Evolutionary conservation across 2,797 vertebrate species (phyloP).

Genomic region (Nannoperca obscura): DNA sequence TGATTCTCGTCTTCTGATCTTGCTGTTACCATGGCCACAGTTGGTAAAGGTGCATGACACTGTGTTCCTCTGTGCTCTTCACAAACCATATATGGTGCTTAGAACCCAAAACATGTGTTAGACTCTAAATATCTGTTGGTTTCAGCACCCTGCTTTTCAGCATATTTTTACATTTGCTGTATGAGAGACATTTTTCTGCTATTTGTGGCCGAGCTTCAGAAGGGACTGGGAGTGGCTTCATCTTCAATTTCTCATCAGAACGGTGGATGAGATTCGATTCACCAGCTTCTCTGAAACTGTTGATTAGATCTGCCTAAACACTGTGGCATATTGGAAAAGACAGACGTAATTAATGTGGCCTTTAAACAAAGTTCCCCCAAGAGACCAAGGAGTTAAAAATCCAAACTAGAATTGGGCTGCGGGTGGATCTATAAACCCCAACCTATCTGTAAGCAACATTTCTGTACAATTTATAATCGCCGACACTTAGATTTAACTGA

Average conservation of each 20-base stretch:
- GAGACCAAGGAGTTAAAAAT: slow-evolving; percentile 43
- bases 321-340: slow-evolving; percentile 62
- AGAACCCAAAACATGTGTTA: slow-evolving; percentile 24
- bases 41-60: slow-evolving; percentile 79
- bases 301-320: slow-evolving; percentile 62
- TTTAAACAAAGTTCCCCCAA: slow-evolving; percentile 55
- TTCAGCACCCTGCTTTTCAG: slow-evolving; percentile 15
- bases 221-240: slow-evolving; percentile 70
- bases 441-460: slow-evolving; percentile 6
- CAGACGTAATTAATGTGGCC: slow-evolving; percentile 64
- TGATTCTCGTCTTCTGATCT: slow-evolving; percentile 76
- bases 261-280: slow-evolving; percentile 51
- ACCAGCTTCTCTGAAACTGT: slow-evolving; percentile 44
- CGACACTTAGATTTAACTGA: slow-evolving; percentile 2
- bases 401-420: slow-evolving; percentile 28
- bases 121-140: slow-evolving; percentile 15
- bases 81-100: slow-evolving; percentile 49
- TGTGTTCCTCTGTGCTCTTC: slow-evolving; percentile 58
- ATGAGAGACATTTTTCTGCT: slow-evolving; percentile 17
- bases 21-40: slow-evolving; percentile 83
- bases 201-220: slow-evolving; percentile 44
- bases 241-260: slow-evolving; percentile 58
- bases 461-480: slow-evolving; percentile 18
- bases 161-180: slow-evolving; percentile 5
- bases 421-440: slow-evolving; percentile 15